These are phyloP conservation scores for Poecilia wingei DNA, from an alignment of 2,797 vertebrate species.

Conservation along the genomic window DNA sequence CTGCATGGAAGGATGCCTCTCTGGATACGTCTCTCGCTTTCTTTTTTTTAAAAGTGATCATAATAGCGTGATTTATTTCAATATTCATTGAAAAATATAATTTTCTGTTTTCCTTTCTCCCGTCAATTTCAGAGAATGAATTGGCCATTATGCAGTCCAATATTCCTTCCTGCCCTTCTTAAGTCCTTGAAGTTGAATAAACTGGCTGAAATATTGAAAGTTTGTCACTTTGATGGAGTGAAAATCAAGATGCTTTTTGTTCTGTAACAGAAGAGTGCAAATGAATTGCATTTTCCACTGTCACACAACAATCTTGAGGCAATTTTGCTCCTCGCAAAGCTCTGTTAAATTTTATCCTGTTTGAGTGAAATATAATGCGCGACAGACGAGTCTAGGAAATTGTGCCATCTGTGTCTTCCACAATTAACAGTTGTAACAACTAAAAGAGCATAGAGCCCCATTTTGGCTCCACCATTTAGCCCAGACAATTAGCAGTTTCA, in stretches of 20 bases:
- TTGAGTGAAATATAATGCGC: conserved; percentile 75
- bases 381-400: conserved; percentile 69
- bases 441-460: conserved; percentile 51
- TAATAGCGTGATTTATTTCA: conserved; percentile 80
- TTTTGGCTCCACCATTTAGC: conserved; percentile 68
- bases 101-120: conserved; percentile 78
- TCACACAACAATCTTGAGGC: conserved; percentile 60
- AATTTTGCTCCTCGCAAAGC: conserved; percentile 71
- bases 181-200: conserved; percentile 71
- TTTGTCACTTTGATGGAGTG: conserved; percentile 68
- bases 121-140: conserved; percentile 78
- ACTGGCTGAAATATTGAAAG: conserved; percentile 74
- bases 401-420: conserved; percentile 70
- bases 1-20: conserved; percentile 76
- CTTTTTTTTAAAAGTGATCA: conserved; percentile 63
- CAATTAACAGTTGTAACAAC: conserved; percentile 74
- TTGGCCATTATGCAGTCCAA: conserved; percentile 80
- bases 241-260: conserved; percentile 55
- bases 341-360: conserved; percentile 70
- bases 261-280: conserved; percentile 52
- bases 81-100: conserved; percentile 78
- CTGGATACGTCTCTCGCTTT: conserved; percentile 62
- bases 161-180: conserved; percentile 69
- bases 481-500: conserved; percentile 75
- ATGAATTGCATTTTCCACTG: conserved; percentile 69